Percentiles rank a stretch among this genome's conserved stretches.
Evolutionary conservation across 2,797 vertebrate species (phyloP).

Genomic region (Prionace glauca): DNA sequence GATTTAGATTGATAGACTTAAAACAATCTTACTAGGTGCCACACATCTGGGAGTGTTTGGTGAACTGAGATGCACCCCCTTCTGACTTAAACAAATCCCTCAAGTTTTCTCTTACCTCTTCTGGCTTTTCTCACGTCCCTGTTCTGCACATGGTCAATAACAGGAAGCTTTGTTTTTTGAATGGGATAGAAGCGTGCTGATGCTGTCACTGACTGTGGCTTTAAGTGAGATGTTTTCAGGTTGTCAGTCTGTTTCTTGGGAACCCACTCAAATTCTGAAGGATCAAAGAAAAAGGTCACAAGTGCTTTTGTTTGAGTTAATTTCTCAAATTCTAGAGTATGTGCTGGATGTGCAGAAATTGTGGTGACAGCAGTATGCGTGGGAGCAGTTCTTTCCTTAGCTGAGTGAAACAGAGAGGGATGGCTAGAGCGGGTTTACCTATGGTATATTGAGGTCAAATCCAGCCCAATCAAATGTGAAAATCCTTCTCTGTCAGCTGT

Average conservation of each 20-base stretch:
- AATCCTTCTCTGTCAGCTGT: neutral
- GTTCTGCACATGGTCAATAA: neutral
- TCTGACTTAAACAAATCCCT: neutral
- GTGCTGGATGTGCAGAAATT: neutral
- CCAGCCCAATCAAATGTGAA: neutral
- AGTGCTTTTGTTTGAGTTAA: neutral
- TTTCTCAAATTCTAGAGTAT: neutral
- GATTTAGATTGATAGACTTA: neutral
- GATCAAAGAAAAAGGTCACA: neutral
- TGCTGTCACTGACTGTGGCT: neutral
- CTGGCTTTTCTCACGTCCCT: neutral
- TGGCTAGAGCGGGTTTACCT: neutral
- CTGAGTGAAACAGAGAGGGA: neutral
- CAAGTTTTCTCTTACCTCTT: neutral
- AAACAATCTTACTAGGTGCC: neutral
- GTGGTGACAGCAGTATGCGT: neutral
- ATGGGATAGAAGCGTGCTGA: neutral
- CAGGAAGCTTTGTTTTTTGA: neutral
- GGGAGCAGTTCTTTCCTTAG: neutral
- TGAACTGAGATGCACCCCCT: neutral
- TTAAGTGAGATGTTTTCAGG: neutral
- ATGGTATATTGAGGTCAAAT: neutral
- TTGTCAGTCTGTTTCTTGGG: neutral
- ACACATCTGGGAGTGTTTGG: neutral
- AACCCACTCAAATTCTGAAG: neutral